Evolutionary conservation across 2,888 invertebrate genomes (phyloP), one percentile per base, ranked within the genome.

Genomic region (Sinopyrophorus schimmeli): DNA sequence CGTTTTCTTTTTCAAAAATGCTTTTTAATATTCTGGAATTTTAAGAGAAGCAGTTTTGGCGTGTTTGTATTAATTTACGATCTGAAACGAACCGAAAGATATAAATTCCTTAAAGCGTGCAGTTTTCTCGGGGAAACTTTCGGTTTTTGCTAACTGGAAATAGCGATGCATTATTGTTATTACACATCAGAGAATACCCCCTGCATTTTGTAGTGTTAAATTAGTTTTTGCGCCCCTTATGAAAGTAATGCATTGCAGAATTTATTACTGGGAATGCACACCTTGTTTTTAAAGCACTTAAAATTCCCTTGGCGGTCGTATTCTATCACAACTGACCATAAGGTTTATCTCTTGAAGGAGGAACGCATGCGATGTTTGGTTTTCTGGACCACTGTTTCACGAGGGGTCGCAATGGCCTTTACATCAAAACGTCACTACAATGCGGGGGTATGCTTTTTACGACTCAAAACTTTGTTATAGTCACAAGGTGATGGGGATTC

Each of bases 381-480:
- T 59, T 59, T 62, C 60, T 59, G 55, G 59, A 59, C 58, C 59
- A 57, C 58, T 55, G 55, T 57, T 60, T 63, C 64, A 44, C 58
- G 24, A 21, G 59, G 57, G 58, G 53, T 52, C 47, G 39, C 57
- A 53, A 55, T 47, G 58, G 56, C 55, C 56, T 57, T 47, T 65
- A 64, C 58, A 64, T 65, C 64, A 65, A 65, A 64, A 61, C 64
- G 65, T 66, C 65, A 63, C 63, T 61, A 55, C 60, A 63, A 63
- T 61, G 60, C 60, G 58, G 57, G n/a, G 58, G 55, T 50, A 54
- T 54, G 53, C 60, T 59, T 63, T 64, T 65, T 63, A 64, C 55
- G 60, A 56, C 58, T 58, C 53, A 59, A 63, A 63, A 57, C 52
- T 63, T 62, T 58, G 52, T 59, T 53, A 57, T 62, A 61, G 62